phyloP scores from a whole-genome alignment of 2,797 vertebrate genomes.

The Avahi laniger region DNA sequence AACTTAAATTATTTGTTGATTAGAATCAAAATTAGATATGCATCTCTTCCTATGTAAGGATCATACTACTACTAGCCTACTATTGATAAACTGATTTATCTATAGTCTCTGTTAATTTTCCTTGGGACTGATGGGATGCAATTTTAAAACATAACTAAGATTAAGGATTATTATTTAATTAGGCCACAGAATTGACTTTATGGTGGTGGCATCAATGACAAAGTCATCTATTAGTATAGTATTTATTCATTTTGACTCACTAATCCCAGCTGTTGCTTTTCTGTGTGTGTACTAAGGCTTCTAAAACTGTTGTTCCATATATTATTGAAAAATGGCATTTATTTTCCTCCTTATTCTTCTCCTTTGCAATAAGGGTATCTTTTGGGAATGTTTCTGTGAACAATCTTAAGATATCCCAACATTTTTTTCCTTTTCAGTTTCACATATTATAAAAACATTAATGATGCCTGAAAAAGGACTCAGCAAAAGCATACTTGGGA shows the following conservation, averaged over 20 bases:
- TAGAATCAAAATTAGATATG: constrained; percentile 16
- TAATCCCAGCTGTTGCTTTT: neutral
- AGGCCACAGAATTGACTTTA: constrained; percentile 20
- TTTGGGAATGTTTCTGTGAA: constrained; percentile 26
- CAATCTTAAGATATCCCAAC: neutral
- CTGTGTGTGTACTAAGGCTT: neutral
- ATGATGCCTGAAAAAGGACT: constrained; percentile 17
- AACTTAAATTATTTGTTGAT: constrained; percentile 8
- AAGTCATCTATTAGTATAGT: neutral
- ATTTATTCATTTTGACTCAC: neutral
- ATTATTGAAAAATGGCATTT: neutral
- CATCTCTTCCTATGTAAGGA: neutral
- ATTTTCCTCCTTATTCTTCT: neutral
- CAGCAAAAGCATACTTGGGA: neutral
- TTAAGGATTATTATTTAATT: constrained; percentile 38
- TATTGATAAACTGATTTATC: constrained; percentile 40
- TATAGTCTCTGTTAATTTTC: constrained; percentile 14
- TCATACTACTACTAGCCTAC: neutral
- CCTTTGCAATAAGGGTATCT: neutral
- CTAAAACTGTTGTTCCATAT: neutral
- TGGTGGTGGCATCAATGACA: neutral
- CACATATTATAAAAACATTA: constrained; percentile 20
- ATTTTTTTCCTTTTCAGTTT: neutral
- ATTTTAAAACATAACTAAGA: constrained; percentile 44
- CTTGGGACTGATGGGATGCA: neutral